Conservation (phyloP, 1,140 invertebrate genomes). For the Drosophila tani region DNA sequence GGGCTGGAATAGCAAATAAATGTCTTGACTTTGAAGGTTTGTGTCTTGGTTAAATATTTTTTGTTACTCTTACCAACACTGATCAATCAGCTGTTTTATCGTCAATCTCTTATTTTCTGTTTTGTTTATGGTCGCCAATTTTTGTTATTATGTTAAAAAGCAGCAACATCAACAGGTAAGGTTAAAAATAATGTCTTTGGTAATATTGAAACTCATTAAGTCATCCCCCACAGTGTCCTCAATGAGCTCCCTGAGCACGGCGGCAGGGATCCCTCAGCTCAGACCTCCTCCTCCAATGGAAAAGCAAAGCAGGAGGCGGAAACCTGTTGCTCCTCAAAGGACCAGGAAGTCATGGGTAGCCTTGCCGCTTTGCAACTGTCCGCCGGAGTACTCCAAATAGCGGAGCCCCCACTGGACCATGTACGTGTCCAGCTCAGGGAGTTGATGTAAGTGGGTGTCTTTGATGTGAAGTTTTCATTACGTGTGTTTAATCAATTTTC, state of each 20-base stretch:
- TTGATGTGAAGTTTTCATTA: background rate
- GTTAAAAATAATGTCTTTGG: background rate
- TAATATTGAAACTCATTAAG: too few species aligned
- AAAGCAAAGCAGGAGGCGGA: background rate
- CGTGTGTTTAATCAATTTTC: background rate
- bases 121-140: conserved; percentile 19
- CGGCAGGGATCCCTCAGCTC: background rate
- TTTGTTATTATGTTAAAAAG: conserved; percentile 71
- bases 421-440: conserved; percentile 72
- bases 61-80: conserved; percentile 3
- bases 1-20: background rate
- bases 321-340: conserved; percentile 17
- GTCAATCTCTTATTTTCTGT: conserved; percentile 9
- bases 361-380: conserved; percentile 65
- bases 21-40: background rate
- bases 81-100: conserved; percentile 34
- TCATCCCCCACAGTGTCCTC: conserved; percentile 43
- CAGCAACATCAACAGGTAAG: conserved; percentile 78
- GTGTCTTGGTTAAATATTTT: background rate
- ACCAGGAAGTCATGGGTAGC: conserved; percentile 33
- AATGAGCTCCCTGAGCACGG: conserved; percentile 40
- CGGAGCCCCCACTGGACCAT: conserved; percentile 62
- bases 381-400: conserved; percentile 67
- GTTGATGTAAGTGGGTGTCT: conserved; percentile 61
- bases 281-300: background rate